Percentiles rank a stretch among this genome's conserved stretches.
These are phyloP conservation scores for Yponomeuta sedellus DNA, from an alignment of 2,888 invertebrate genomes.

Conservation along the genomic window DNA sequence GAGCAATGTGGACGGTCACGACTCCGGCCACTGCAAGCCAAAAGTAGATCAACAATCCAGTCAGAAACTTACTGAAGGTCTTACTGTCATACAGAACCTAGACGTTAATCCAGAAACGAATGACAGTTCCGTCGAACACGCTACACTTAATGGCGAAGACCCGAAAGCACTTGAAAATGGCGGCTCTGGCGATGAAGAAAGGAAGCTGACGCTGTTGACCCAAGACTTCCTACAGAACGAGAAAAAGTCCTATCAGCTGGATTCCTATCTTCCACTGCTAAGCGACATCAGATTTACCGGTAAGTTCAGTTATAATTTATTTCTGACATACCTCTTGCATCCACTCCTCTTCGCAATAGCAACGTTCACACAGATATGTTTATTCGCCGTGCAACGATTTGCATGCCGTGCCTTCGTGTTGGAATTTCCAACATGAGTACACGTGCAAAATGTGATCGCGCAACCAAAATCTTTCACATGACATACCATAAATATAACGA, in stretches of 20 bases:
- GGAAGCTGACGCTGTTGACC: slow-evolving; percentile 44
- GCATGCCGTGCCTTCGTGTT: too few species aligned
- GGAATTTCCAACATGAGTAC: too few species aligned
- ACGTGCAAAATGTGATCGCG: too few species aligned
- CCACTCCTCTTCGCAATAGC: too few species aligned
- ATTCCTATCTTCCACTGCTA: slow-evolving; percentile 53
- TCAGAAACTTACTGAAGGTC: background rate
- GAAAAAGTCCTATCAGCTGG: slow-evolving; percentile 63
- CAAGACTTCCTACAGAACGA: slow-evolving; percentile 67
- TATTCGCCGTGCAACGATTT: too few species aligned
- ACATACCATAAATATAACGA: too few species aligned
- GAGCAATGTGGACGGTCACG: slow-evolving; percentile 65
- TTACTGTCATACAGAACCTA: slow-evolving; percentile 7
- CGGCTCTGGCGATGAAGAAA: slow-evolving; percentile 27
- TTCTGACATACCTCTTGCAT: too few species aligned
- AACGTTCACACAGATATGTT: too few species aligned
- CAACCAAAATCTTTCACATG: too few species aligned
- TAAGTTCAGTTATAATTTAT: slow-evolving; percentile 30
- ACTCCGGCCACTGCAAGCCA: slow-evolving; percentile 39
- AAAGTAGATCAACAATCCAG: slow-evolving; percentile 31
- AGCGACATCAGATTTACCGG: slow-evolving; percentile 69
- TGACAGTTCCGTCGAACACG: background rate
- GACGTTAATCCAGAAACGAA: background rate
- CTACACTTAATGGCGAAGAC: slow-evolving; percentile 6
- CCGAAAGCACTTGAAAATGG: slow-evolving; percentile 14